Base-by-base conservation (phyloP, 2,797 vertebrate genomes). In the Melanotaenia nigrans region DNA sequence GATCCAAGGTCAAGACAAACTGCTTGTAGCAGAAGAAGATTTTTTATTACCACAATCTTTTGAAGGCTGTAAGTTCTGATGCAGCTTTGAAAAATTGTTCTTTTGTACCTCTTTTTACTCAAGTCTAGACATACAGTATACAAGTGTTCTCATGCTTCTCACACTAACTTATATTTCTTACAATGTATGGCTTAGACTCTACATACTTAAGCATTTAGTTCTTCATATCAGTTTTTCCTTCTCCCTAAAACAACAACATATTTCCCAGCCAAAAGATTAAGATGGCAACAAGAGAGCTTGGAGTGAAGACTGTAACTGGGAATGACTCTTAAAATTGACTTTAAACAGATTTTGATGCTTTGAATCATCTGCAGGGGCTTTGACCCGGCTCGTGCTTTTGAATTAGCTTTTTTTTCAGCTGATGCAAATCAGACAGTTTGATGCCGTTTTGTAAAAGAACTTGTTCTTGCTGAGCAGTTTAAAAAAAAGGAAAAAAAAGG, bases 1-100 rank as follows among this genome's bases (percentile, higher is more conserved):
- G 76, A 53, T 67, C 63, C 13, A 60, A 77, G 63, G 71, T 73
- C 47, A 38, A 53, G 8, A 59, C 42, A 42, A 64, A 38, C 5
- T 22, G 22, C 2, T 28, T 10, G 3, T 4, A 2, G n/a, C 3
- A 12, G 65, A 36, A 30, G 40, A 24, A 45, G 56, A 57, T 67
- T 61, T 60, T 24, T 11, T 5, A 1, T 4, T 4, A 58, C 33
- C 64, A 32, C 51, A 42, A 1, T 6, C 1, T 60, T 32, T 36
- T 14, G 28, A 10, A 13, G 36, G 49, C 16, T 62, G 24, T 75
- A 65, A 56, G 38, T 57, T 40, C 22, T 49, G 18, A 13, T 30
- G 65, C 20, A 30, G n/a, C 40, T 13, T 55, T 74, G 9, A 13
- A 24, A 20, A 61, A 24, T 30, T 56, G n/a, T n/a, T n/a, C n/a